Evolutionary conservation across 2,797 vertebrate genomes (phyloP), one percentile per base, ranked within the genome.

Genomic region (Cirrhinus molitorella): DNA sequence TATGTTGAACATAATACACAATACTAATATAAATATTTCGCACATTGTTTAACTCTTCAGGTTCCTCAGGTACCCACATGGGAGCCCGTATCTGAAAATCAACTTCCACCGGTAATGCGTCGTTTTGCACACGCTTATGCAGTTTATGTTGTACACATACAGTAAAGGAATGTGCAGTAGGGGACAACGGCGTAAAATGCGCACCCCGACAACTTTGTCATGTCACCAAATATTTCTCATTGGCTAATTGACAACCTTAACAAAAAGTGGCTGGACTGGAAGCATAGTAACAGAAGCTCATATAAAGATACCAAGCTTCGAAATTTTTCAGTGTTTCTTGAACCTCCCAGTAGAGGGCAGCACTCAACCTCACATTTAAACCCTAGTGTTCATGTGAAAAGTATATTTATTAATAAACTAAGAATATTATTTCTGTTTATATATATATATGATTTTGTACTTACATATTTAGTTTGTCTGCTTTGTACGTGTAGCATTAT

Each of bases 31-130:
- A 53, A 74, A 73, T 12, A 57, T 43, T 21, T 21, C 12, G 13
- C 25, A 40, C 2, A 4, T 28, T 73, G 7, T 72, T 72, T 31
- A 85, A 19, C 75, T 19, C 23, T 86, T 25, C 49, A 96, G 95
- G 91, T 96, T 16, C 95, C 95, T 28, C 43, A 83, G 75, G 83
- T 5, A 57, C 66, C 95, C 66, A 94, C 94, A 59, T 96, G 95
- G 95, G 87, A 94, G 25, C 88, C 90, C 34, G 85, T 92, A 47
- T 9, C 79, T 81, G 93, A 94, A 3, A 87, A 87, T 6, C 92
- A 91, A 21, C 93, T 94, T 79, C 92, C 94, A 3, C 86, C 79
- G 89, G 95, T 96, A 93, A 81, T 17, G 45, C 14, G 4, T 53
- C n/a, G 37, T 51, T 31, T 67, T 53, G 25, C 23, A 31, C 17